Base-by-base conservation (phyloP, 2,797 vertebrate genomes). In the Anolis apletophallus region DNA sequence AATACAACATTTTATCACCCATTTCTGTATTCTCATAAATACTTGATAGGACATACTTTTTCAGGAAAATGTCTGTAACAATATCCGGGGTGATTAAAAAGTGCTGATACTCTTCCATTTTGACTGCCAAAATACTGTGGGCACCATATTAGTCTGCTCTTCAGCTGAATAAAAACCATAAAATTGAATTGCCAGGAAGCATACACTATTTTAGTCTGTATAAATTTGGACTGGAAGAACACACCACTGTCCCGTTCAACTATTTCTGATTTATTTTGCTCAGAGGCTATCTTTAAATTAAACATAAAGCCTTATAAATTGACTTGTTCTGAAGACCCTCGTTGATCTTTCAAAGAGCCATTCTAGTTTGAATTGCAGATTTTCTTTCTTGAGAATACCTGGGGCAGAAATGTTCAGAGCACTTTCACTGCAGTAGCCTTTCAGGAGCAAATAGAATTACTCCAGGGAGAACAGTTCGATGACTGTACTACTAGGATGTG, bases 281-380 rank as follows among this genome's bases (percentile, higher is more conserved):
- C 50, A 85, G 71, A 74, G 71, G 78, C 59, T 82, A 7, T 88
- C 75, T 40, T 87, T 78, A 81, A 13, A 84, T 29, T 85, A 68
- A 89, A 78, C 36, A 59, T 86, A 83, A 79, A n/a, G 23, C 36
- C 88, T 85, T 1, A 55, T 26, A 0, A 0, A 2, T 80, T 86
- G 74, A 89, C 32, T 69, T 78, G 82, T 34, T 89, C n/a, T 82
- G 61, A 76, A 77, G 54, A 64, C 29, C 50, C 75, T 90, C 71
- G 71, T 57, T 77, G 73, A 91, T 67, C 64, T 73, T 83, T 80
- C 87, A 92, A 78, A 85, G 40, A 90, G 50, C 21, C 79, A 85
- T 61, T 52, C 17, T 81, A 72, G 73, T 90, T 80, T 87, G 74
- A 87, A 64, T 84, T 46, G 19, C n/a, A 46, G 34, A 83, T 50